A percentile compares a stretch with the other conserved stretches of the same genome.
Conservation (phyloP, 2,797 vertebrate species). For the Acipenser ruthenus region DNA sequence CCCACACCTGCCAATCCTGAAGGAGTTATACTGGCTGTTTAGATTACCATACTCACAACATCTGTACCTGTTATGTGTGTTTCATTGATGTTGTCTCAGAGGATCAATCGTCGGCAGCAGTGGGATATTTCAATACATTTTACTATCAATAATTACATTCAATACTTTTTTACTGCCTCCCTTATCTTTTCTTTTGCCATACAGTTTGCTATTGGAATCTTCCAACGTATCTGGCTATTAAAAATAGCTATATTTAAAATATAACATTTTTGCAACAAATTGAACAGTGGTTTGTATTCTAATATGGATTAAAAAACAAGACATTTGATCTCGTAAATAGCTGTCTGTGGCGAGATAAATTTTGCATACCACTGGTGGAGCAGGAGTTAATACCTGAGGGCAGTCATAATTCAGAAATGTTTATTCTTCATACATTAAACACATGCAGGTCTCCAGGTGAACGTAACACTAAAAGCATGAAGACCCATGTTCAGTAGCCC, state of each 20-base stretch:
- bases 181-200: no score
- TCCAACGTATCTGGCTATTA: no score
- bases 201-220: no score
- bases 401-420: neutral
- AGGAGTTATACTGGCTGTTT: constrained; percentile 49
- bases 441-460: constrained; percentile 3
- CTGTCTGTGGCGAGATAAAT: neutral
- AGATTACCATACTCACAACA: constrained; percentile 59
- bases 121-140: constrained; percentile 40
- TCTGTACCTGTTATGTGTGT: constrained; percentile 64
- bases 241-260: constrained; percentile 42
- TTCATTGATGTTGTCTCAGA: constrained; percentile 67
- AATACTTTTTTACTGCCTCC: no score
- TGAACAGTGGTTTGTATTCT: no score
- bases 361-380: no score
- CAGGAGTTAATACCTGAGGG: neutral
- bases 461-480: constrained; percentile 1
- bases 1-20: constrained; percentile 40
- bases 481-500: neutral
- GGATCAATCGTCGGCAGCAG: constrained; percentile 62
- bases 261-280: constrained; percentile 41
- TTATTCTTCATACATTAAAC: neutral
- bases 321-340: neutral
- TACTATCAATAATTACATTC: no score
- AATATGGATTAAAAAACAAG: no score